Base-by-base conservation (phyloP, 2,113 vertebrate genomes). In the rabbit (Oryctolagus cuniculus) region DNA sequence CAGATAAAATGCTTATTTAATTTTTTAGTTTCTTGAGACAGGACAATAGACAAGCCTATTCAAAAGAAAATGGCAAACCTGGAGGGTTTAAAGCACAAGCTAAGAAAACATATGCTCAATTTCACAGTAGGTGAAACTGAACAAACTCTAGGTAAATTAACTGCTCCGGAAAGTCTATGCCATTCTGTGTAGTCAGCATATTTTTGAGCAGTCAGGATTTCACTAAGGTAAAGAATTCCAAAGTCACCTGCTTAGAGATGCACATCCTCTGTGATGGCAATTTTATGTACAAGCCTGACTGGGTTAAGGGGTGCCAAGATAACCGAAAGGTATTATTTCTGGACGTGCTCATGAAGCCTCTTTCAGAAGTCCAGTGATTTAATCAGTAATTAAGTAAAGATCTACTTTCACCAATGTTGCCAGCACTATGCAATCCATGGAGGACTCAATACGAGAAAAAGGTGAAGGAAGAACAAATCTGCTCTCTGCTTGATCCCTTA, bases 21-120 rank as follows among this genome's bases (percentile, higher is more conserved):
- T 29, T 79, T 87, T 94, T 95, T 87, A 85, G n/a, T 27, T 87
- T 61, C 17, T 78, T 63, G 36, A 88, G 73, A 72, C 15, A 87
- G 53, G 55, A 93, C 3, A 80, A 82, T 72, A 66, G 8, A 22
- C 6, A 51, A 88, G 10, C 5, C 25, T 83, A 27, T 90, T 89
- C 74, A 78, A 85, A 86, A 86, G 67, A 93, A 94, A 81, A 91
- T 31, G 31, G 44, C 7, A 21, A 70, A 64, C 31, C 69, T 88
- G 49, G 1, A 88, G 83, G 9, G 61, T 31, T 69, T 79, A 66
- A 83, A 89, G 15, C 27, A 58, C 66, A 90, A 11, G 1, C 4
- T 80, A 66, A 85, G 51, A 25, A 91, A 94, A 90, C 72, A 17
- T 25, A 16, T 38, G 34, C 34, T 91, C 10, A 1, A 0, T 89